Evolutionary conservation across 2,797 vertebrate genomes (phyloP), one percentile per base, ranked within the genome.

Genomic region (Phrynocephalus forsythii): DNA sequence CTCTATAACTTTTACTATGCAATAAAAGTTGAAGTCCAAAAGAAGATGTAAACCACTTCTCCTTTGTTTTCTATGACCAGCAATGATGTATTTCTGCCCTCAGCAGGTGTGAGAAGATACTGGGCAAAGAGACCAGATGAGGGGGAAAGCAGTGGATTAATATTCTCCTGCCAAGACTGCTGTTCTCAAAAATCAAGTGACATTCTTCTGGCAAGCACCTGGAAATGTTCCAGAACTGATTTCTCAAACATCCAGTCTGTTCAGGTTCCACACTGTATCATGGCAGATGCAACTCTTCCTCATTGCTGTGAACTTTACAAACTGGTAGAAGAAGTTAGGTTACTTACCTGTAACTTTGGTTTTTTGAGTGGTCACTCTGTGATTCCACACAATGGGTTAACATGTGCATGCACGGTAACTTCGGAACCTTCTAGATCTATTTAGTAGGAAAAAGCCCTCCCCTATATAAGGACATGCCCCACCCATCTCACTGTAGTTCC

Each of bases 281-380:
- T n/a, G n/a, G n/a, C n/a, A n/a, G n/a, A n/a, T 87, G 44, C 50
- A 83, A 71, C 1, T 87, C 72, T 82, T 79, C 26, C 13, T 88
- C 30, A 84, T 86, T 48, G 69, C 56, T 20, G 69, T 0, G 0
- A 50, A 87, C 91, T 83, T 81, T 83, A 77, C 15, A 86, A 76
- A 5, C 0, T 91, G 30, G 6, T 73, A 2, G 75, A 91, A 50
- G 33, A 33, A 33, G 33, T 33, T 33, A 33, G 33, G 33, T 33
- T 33, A 33, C 33, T 33, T 33, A 33, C 33, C 33, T 33, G 33
- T 33, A 33, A 33, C 33, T 33, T 33, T 33, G 33, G 33, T 33
- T 33, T 33, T 33, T 33, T 2, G 33, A 33, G 1, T 33, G 33
- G 33, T 33, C 33, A 33, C 33, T 33, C 33, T 2, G 33, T 33